These are phyloP conservation scores for Syrphus vitripennis DNA, from an alignment of 2,888 invertebrate genomes.

Conservation along the genomic window DNA sequence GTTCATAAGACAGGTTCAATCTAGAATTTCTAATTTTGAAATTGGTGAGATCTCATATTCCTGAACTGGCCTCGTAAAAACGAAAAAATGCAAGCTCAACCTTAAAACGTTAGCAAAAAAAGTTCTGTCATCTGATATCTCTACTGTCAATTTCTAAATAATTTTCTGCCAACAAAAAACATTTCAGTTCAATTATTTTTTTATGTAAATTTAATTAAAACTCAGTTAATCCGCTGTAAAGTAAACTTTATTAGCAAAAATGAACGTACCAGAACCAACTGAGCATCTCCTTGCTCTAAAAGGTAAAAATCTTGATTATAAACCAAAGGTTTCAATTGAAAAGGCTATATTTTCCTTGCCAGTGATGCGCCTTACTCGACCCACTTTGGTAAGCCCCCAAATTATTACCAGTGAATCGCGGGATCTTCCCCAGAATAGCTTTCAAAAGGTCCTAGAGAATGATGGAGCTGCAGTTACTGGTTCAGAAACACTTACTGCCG, in stretches of 20 bases:
- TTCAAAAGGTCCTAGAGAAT: constrained; percentile 89
- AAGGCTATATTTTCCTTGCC: not conserved
- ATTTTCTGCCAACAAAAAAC: not conserved
- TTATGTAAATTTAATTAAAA: not conserved
- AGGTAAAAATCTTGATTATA: constrained; percentile 73
- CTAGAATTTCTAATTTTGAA: no score
- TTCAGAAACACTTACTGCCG: constrained; percentile 87
- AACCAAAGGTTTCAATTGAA: not conserved
- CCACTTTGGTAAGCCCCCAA: constrained; percentile 91
- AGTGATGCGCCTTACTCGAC: constrained; percentile 97
- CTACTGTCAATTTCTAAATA: not conserved
- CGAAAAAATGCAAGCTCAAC: not conserved
- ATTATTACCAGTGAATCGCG: constrained; percentile 92
- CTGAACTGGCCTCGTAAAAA: no score
- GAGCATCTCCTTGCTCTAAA: constrained; percentile 80
- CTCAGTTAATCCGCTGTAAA: not conserved
- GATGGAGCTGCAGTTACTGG: constrained; percentile 92
- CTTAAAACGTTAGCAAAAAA: not conserved
- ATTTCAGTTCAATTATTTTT: not conserved
- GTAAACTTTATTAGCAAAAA: constrained; percentile 50
- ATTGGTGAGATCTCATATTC: no score
- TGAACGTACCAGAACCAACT: constrained; percentile 77
- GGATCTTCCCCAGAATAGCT: constrained; percentile 91
- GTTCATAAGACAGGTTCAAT: no score
- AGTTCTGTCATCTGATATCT: not conserved